Evolutionary conservation across 2,888 invertebrate species (phyloP).

Genomic region (Callinectes sapidus): DNA sequence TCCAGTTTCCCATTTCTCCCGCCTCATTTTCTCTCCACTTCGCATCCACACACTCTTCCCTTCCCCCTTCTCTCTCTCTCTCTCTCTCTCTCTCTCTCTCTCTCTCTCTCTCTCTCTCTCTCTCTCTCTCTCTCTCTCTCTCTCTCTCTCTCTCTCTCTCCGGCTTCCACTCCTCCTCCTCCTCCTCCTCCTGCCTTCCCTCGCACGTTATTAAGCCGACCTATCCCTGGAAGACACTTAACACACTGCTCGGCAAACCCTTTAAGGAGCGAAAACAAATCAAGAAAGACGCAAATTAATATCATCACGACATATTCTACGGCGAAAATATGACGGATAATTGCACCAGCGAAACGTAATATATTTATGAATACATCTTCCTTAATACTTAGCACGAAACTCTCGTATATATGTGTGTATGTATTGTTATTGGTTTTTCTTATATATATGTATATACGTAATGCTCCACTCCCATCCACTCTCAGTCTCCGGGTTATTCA

Average conservation of each 20-base stretch:
- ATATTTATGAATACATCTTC: background rate
- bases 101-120: background rate
- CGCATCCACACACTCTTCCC: background rate
- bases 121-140: too few relatives aligned
- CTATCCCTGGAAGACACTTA: slow-evolving; percentile 1
- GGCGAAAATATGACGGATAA: slow-evolving; percentile 27
- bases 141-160: background rate
- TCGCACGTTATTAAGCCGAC: background rate
- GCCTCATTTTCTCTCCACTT: background rate
- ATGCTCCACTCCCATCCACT: background rate
- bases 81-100: background rate
- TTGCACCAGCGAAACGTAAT: slow-evolving; percentile 2
- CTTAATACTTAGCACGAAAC: background rate
- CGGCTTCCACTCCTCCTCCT: background rate
- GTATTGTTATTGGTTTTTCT: background rate
- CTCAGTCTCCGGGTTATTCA: background rate
- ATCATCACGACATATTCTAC: slow-evolving; percentile 27
- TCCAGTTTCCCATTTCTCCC: background rate
- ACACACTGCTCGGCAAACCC: slow-evolving; percentile 24
- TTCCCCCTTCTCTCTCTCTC: background rate
- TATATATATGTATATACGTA: background rate
- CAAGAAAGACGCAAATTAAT: slow-evolving; percentile 13
- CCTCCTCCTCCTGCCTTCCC: background rate
- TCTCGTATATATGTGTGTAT: background rate
- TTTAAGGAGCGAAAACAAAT: slow-evolving; percentile 24